Percentiles rank a stretch among this genome's conserved stretches.
Conservation (phyloP, 1,140 invertebrate genomes). For the Drosophila murphyi region DNA sequence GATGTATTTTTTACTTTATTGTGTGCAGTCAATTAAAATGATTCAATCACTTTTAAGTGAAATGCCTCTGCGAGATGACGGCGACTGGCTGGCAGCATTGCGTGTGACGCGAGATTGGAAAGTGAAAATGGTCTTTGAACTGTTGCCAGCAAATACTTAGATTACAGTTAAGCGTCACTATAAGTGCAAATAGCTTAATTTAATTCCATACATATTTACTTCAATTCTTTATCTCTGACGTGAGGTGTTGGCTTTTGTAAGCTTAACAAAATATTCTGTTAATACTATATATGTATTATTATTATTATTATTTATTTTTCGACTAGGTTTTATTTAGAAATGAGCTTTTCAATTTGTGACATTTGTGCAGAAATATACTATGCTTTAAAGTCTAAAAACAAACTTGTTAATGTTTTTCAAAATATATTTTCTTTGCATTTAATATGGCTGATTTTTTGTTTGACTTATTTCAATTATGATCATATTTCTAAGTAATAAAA, state of each 20-base stretch:
- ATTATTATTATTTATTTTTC: too few species aligned
- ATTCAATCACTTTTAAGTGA: conserved; percentile 69
- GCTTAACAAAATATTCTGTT: too few species aligned
- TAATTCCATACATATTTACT: too few species aligned
- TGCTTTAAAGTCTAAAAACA: not conserved
- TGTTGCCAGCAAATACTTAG: conserved; percentile 15
- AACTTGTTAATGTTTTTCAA: not conserved
- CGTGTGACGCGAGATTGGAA: conserved; percentile 52
- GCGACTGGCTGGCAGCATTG: conserved; percentile 6
- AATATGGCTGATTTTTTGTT: not conserved
- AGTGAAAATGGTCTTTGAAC: conserved; percentile 56
- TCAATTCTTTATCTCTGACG: too few species aligned
- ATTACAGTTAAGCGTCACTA: not conserved
- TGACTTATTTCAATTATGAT: conserved; percentile 7
- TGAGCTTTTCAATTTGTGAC: too few species aligned
- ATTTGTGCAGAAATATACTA: too few species aligned
- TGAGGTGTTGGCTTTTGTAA: too few species aligned
- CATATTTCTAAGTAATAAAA: conserved; percentile 2
- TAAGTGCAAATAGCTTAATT: too few species aligned
- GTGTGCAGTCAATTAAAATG: conserved; percentile 63
- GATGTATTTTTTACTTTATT: not conserved
- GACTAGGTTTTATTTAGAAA: too few species aligned
- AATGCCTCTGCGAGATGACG: conserved; percentile 45
- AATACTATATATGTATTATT: too few species aligned
- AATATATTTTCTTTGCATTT: not conserved